Conservation (phyloP, 2,888 invertebrate genomes). For the Rhamphomyia laevipes region DNA sequence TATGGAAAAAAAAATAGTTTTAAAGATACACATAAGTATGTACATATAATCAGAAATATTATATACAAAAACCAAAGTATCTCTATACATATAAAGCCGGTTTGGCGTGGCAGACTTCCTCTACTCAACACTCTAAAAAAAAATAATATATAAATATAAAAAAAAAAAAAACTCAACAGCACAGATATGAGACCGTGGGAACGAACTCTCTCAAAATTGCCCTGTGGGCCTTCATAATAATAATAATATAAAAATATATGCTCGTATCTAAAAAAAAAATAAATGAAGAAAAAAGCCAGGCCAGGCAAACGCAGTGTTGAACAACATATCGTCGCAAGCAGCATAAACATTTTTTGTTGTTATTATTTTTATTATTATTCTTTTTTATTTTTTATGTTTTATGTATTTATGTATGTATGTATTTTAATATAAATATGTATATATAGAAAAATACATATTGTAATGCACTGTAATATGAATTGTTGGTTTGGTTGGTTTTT, state of each 20-base stretch:
- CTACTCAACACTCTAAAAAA: constrained; percentile 4
- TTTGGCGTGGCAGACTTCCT: constrained; percentile 24
- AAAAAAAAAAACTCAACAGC: background rate
- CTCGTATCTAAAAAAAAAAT: too few species aligned
- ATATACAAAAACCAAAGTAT: background rate
- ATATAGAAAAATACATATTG: background rate
- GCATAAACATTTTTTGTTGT: constrained; percentile 4
- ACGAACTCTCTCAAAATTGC: constrained; percentile 23
- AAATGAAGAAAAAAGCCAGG: too few species aligned
- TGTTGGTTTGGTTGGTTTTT: constrained; percentile 4
- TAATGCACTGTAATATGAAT: background rate
- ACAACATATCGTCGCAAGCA: too few species aligned
- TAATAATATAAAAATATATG: too few species aligned
- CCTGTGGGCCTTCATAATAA: constrained; percentile 10
- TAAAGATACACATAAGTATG: background rate
- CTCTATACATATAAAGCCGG: constrained; percentile 15
- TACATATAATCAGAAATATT: background rate
- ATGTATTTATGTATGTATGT: background rate
- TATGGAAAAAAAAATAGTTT: background rate
- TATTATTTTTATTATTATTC: constrained; percentile 2
- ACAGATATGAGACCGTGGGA: constrained; percentile 38
- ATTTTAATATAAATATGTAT: too few species aligned
- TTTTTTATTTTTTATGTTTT: background rate
- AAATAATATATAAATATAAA: background rate
- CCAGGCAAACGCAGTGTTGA: too few species aligned